Conservation (phyloP, 2,113 vertebrate species). For the Mormyrus iriodes region DNA sequence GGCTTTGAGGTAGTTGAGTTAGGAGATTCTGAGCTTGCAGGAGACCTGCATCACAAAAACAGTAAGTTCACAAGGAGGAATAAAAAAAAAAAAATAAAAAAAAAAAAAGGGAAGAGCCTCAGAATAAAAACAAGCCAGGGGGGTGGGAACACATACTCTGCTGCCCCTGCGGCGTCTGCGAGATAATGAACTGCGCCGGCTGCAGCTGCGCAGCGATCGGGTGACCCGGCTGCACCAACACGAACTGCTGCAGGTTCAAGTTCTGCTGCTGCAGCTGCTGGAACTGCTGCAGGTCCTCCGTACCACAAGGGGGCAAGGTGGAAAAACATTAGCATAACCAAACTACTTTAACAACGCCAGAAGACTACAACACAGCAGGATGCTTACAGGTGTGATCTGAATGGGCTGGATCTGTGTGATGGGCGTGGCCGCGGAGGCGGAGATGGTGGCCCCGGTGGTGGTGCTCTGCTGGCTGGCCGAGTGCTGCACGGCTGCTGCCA, state of each 20-base stretch:
- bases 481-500: slow-evolving; percentile 94
- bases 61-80: neutral
- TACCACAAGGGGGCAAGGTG: neutral
- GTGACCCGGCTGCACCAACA: slow-evolving; percentile 87
- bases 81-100: neutral
- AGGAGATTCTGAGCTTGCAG: slow-evolving; percentile 95
- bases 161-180: slow-evolving; percentile 88
- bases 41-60: slow-evolving; percentile 63
- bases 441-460: slow-evolving; percentile 93
- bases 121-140: neutral
- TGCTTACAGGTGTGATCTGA: slow-evolving; percentile 84
- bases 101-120: neutral
- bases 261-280: slow-evolving; percentile 93
- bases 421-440: slow-evolving; percentile 92
- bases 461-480: slow-evolving; percentile 93
- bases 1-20: slow-evolving; percentile 99
- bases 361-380: neutral
- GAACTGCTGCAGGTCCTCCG: slow-evolving; percentile 70
- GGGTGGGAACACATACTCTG: slow-evolving; percentile 67
- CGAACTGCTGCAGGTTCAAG: slow-evolving; percentile 93
- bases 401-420: slow-evolving; percentile 98
- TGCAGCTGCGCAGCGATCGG: slow-evolving; percentile 83
- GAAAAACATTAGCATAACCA: neutral
- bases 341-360: neutral
- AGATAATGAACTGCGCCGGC: slow-evolving; percentile 96